phyloP scores from a whole-genome alignment of 2,888 invertebrate species.

The Coelinius sp. region DNA sequence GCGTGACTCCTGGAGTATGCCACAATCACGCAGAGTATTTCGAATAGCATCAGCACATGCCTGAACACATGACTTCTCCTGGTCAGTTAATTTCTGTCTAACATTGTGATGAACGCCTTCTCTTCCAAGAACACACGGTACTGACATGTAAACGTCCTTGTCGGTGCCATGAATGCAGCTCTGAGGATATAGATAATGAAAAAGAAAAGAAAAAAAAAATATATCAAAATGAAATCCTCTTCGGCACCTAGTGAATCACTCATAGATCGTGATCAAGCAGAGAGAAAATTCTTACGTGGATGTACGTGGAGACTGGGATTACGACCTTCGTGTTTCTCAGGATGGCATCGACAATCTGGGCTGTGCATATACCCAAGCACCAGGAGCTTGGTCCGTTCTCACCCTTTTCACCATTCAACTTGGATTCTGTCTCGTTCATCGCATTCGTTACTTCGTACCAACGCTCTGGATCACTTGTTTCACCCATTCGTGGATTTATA shows the following conservation, averaged over 20 bases:
- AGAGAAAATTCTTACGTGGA: conserved; percentile 64
- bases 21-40: conserved; percentile 58
- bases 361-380: conserved; percentile 71
- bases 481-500: conserved; percentile 74
- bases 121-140: conserved; percentile 73
- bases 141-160: conserved; percentile 75
- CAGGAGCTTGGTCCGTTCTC: conserved; percentile 67
- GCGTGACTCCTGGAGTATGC: conserved; percentile 57
- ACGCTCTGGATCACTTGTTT: conserved; percentile 73
- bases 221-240: not conserved
- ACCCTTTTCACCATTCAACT: conserved; percentile 54
- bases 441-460: conserved; percentile 68
- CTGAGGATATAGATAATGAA: conserved; percentile 44
- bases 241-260: conserved; percentile 24
- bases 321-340: conserved; percentile 69
- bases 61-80: conserved; percentile 60
- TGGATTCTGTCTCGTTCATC: conserved; percentile 55
- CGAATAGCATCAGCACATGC: conserved; percentile 61
- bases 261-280: conserved; percentile 31
- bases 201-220: not conserved
- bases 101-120: conserved; percentile 72
- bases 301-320: conserved; percentile 69
- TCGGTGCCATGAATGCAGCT: conserved; percentile 72
- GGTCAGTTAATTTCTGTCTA: conserved; percentile 70
- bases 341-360: conserved; percentile 68